Conservation (phyloP, 2,113 vertebrate genomes). For the Melanostigma gelatinosum region DNA sequence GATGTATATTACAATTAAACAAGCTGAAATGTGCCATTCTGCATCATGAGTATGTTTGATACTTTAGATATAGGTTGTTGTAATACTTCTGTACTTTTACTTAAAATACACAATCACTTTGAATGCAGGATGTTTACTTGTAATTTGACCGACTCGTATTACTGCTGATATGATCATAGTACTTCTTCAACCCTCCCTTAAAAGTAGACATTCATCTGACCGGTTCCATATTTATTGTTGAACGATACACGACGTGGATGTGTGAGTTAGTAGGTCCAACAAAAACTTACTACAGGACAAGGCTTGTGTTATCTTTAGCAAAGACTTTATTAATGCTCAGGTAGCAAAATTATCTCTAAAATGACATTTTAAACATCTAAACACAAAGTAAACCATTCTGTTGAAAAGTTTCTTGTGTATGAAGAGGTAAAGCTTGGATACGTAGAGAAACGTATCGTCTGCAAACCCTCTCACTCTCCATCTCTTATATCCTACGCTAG, state of each 20-base stretch:
- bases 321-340: slow-evolving; percentile 82
- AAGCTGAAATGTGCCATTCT: too few species aligned
- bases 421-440: slow-evolving; percentile 56
- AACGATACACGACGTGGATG: not conserved
- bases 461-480: slow-evolving; percentile 52
- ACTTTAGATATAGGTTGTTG: too few species aligned
- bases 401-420: slow-evolving; percentile 60
- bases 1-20: too few species aligned
- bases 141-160: too few species aligned
- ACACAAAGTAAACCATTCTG: slow-evolving; percentile 74
- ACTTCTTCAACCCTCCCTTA: not conserved
- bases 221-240: not conserved
- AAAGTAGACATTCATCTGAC: too few species aligned
- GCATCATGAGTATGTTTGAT: too few species aligned
- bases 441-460: slow-evolving; percentile 47
- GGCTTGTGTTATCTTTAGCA: slow-evolving; percentile 67
- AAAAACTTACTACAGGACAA: not conserved
- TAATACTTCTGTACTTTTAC: too few species aligned
- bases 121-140: too few species aligned
- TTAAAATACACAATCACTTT: too few species aligned
- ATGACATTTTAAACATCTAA: slow-evolving; percentile 78
- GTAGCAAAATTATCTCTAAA: slow-evolving; percentile 80
- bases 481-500: slow-evolving; percentile 50
- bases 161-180: not conserved
- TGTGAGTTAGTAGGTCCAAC: slow-evolving; percentile 5